phyloP scores from a whole-genome alignment of 92 coral and sea anemone genomes.

The Zoanthus solanderi region DNA sequence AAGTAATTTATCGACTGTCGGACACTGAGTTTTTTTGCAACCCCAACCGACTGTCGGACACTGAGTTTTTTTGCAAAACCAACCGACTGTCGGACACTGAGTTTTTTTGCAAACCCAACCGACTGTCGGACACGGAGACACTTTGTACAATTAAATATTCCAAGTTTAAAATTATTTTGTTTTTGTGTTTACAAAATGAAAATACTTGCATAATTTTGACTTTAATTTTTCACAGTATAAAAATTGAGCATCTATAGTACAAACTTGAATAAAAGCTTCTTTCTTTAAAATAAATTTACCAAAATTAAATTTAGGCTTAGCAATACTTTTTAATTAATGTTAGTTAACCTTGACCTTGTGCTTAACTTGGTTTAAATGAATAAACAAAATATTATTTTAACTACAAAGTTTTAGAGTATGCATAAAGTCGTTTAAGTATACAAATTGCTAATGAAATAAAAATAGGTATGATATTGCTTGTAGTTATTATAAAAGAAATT shows the following conservation, averaged over 20 bases:
- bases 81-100: too few relatives aligned
- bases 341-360: background rate
- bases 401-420: background rate
- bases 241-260: background rate
- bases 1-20: too few relatives aligned
- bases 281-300: background rate
- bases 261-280: background rate
- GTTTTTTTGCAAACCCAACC: too few relatives aligned
- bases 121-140: too few relatives aligned
- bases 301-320: background rate
- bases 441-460: background rate
- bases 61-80: too few relatives aligned
- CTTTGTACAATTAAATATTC: background rate
- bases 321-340: background rate
- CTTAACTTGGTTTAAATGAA: background rate
- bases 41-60: too few relatives aligned
- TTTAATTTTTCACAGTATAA: conserved; percentile 1
- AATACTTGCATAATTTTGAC: background rate
- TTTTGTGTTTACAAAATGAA: background rate
- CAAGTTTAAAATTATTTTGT: background rate
- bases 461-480: background rate
- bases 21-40: too few relatives aligned
- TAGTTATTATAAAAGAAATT: background rate
- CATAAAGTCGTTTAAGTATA: background rate
- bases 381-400: background rate